Conservation (phyloP, 2,888 invertebrate species). For the Hirtodrosophila alboralis region DNA sequence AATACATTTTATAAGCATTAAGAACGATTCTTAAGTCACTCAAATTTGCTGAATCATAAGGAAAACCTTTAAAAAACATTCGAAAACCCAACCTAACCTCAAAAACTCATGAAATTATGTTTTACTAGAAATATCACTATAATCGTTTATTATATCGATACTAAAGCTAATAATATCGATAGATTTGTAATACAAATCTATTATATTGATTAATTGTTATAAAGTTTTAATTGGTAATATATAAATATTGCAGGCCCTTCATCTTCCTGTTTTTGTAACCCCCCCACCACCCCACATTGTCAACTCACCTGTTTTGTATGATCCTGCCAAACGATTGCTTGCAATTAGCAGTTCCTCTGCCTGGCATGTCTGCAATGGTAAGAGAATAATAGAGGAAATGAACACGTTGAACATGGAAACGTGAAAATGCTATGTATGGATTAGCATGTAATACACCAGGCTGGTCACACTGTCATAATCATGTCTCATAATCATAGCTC, state of each 20-base stretch:
- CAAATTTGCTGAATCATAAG: too few relatives aligned
- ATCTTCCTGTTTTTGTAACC: too few relatives aligned
- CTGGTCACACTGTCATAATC: too few relatives aligned
- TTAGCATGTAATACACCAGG: slow-evolving; percentile 1
- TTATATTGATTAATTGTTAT: too few relatives aligned
- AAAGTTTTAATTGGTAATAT: slow-evolving; percentile 7
- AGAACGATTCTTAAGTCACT: too few relatives aligned
- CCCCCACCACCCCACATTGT: neutral
- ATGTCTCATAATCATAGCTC: slow-evolving; percentile 15
- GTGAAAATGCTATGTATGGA: slow-evolving; percentile 7
- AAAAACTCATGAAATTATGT: too few relatives aligned
- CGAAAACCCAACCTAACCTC: too few relatives aligned
- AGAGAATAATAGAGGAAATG: slow-evolving; percentile 17
- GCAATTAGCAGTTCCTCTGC: slow-evolving; percentile 58
- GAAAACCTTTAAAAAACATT: too few relatives aligned
- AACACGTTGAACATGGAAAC: slow-evolving; percentile 1
- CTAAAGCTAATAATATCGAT: too few relatives aligned
- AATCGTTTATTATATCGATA: too few relatives aligned
- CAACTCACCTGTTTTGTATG: slow-evolving; percentile 68
- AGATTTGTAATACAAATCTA: neutral
- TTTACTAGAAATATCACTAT: too few relatives aligned
- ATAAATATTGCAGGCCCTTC: neutral
- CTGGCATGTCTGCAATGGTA: slow-evolving; percentile 65
- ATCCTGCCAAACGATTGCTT: slow-evolving; percentile 66
- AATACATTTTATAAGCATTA: too few relatives aligned